phyloP scores from a whole-genome alignment of 2,113 vertebrate genomes.

The Odobenus rosmarus region DNA sequence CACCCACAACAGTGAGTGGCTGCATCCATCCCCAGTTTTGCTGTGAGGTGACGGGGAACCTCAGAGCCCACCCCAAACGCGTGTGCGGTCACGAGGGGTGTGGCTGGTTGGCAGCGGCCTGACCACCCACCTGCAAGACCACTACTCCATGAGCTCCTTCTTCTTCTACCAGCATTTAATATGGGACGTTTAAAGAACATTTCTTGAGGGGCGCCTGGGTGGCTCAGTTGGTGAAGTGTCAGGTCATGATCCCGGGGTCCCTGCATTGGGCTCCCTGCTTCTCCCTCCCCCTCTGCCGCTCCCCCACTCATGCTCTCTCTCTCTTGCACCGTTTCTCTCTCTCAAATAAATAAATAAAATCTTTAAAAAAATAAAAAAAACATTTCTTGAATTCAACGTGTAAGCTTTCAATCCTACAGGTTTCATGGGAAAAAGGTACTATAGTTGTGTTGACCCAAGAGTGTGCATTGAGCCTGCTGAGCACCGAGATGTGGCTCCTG shows the following conservation, averaged over 20 bases:
- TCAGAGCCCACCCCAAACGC: neutral
- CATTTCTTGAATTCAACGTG: neutral
- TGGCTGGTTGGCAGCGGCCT: neutral
- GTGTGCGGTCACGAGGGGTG: accelerated
- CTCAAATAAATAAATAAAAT: no score
- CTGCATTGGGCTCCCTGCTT: no score
- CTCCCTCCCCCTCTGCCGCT: no score
- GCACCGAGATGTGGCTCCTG: neutral
- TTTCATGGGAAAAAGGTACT: neutral
- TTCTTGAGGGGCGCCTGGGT: no score
- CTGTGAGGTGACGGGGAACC: neutral
- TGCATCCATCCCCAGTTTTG: accelerated
- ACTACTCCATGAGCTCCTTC: neutral
- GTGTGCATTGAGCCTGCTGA: no score
- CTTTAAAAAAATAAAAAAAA: no score
- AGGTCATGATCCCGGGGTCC: no score
- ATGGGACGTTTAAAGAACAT: neutral
- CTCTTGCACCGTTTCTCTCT: no score
- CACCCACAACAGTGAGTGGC: neutral
- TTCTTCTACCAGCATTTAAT: neutral
- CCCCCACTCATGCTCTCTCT: no score
- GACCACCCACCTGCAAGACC: neutral
- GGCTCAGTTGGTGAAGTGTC: no score
- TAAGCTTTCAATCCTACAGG: neutral
- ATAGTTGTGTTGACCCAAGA: no score